Evolutionary conservation across 2,113 vertebrate species (phyloP), one percentile per base, ranked within the genome.

Genomic region (Gymnobelideus leadbeateri): DNA sequence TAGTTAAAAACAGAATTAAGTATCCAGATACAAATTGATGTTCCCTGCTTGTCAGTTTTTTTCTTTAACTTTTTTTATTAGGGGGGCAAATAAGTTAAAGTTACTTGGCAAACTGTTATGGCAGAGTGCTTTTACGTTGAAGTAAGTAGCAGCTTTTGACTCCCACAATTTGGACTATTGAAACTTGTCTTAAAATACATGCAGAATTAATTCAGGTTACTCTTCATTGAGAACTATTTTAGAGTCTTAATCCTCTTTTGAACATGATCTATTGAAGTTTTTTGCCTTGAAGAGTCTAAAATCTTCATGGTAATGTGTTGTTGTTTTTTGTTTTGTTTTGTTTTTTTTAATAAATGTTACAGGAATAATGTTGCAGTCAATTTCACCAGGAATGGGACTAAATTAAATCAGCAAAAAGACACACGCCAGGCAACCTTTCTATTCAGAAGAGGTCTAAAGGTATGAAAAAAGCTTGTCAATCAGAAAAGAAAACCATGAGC

Each of bases 381-480:
- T 93, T 98, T 98, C 95, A 97, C 98, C 97, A 98, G 99, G 97
- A 98, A 97, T 97, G 98, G 98, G 96, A 98, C 98, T 98, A 99
- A 98, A 97, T 97, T 99, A 93, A 99, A 95, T 97, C 99, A 99
- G 94, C 99, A 99, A 98, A 99, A 99, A 96, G 99, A 99, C 43
- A 99, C 98, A 8, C 99, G 99, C 84, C 99, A 99, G 97, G 99
- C 99, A 97, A 99, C 99, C 1, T 99, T 99, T 98, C 99, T 99
- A 55, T 99, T 99, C 96, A 99, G 98, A 98, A 99, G 99, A 97
- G 99, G 99, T 94, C 98, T 99, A 89, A 99, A 99, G 99, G 99
- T 99, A 98, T 54, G 94, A 94, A 93, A 90, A 96, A 8, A 47
- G 50, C 49, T 95, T 96, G 49, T 96, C 91, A 91, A 84, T 77